Evolutionary conservation across 2,888 invertebrate genomes (phyloP), one percentile per base, ranked within the genome.

Genomic region (Eupeodes latifasciatus): DNA sequence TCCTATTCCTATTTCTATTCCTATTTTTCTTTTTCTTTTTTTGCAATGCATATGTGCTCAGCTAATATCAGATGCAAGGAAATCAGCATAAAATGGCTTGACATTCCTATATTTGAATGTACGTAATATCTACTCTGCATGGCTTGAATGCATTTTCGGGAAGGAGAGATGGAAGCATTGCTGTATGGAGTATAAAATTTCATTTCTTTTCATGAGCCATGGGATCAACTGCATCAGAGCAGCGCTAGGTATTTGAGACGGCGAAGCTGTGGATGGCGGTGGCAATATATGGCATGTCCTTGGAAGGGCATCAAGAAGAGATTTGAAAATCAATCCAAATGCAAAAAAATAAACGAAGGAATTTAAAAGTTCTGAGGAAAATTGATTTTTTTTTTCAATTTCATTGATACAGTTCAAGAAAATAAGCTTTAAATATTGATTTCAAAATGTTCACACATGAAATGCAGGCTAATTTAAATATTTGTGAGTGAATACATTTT

Each of bases 81-180:
- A 80, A 76, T 84, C 62, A 80, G 40, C 84, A 84, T 84, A 84
- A 84, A 85, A 71, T 71, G 44, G 64, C 71, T 71, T 69, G 80
- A 80, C 80, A 83, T 67, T 44, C 9, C 27, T 40, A 64, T 34
- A 59, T 7, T 40, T 40, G 9, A 7, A 0, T n/a, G 4, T 2
- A 47, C 47, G 3, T 44, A n/a, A n/a, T n/a, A 1, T 44, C 19
- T 34, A 49, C 19, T 16, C 2, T 27, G 0, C 40, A 49, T 69
- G 75, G 74, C 27, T 10, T 74, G 40, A 47, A 59, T 61, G 36
- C 59, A 75, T 47, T 36, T 11, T 27, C 7, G 51, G n/a, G 59
- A 9, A 14, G 27, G 27, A 40, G 40, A 40, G 9, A 7, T 40
- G 3, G 14, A 34, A 34, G 5, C 14, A 34, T 59, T 59, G 34